A percentile compares a stretch with the other conserved stretches of the same genome.
Evolutionary conservation across 2,888 invertebrate genomes (phyloP).

Genomic region (Calliopum simillimum): DNA sequence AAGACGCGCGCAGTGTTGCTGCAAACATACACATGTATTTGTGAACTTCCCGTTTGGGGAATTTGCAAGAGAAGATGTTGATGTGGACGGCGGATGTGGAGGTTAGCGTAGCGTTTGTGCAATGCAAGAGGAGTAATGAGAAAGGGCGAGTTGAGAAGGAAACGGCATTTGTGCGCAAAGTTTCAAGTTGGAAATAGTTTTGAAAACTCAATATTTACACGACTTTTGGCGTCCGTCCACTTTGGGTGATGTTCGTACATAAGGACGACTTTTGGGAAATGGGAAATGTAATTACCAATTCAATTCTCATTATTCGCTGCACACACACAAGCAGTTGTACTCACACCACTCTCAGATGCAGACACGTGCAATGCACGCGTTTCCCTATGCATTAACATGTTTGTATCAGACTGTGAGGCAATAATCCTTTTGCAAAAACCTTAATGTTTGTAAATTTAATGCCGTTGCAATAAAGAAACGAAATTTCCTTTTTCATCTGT

Average conservation of each 20-base stretch:
- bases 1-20: not conserved
- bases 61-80: slow-evolving; percentile 23
- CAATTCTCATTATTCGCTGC: slow-evolving; percentile 32
- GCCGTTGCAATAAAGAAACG: no score
- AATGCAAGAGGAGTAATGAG: not conserved
- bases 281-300: slow-evolving; percentile 37
- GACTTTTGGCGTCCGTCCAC: slow-evolving; percentile 32
- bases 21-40: not conserved
- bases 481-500: no score
- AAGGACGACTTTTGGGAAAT: not conserved
- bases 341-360: slow-evolving; percentile 11
- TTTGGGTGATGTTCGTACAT: slow-evolving; percentile 4
- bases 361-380: not conserved
- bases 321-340: slow-evolving; percentile 7
- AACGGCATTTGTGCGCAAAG: not conserved
- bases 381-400: not conserved
- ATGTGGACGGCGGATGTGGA: not conserved
- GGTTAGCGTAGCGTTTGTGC: not conserved
- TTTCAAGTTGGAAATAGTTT: slow-evolving; percentile 30
- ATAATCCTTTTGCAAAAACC: not conserved
- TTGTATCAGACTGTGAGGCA: not conserved
- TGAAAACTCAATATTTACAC: slow-evolving; percentile 37
- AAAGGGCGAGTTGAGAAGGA: not conserved
- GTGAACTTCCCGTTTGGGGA: slow-evolving; percentile 1
- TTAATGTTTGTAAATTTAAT: not conserved